These are phyloP conservation scores for Elegia similella DNA, from an alignment of 2,888 invertebrate species.

Conservation along the genomic window DNA sequence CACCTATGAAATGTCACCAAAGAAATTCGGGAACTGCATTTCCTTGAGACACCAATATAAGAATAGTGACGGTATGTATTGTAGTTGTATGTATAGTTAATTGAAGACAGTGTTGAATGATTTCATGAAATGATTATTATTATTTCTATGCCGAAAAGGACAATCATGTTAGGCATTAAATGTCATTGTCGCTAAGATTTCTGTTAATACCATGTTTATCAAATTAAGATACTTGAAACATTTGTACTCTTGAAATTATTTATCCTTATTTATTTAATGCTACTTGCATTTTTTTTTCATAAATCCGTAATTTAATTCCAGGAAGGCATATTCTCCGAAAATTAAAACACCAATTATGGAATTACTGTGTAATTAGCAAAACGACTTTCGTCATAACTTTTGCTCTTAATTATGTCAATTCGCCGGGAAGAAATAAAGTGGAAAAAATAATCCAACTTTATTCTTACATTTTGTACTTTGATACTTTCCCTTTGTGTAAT, in stretches of 20 bases:
- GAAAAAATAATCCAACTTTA: constrained; percentile 45
- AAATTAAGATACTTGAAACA: no score
- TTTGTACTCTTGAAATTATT: not conserved
- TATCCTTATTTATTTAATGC: not conserved
- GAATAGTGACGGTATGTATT: no score
- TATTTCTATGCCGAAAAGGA: no score
- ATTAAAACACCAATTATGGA: constrained; percentile 35
- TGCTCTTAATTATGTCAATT: constrained; percentile 43
- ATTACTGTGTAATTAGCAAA: constrained; percentile 43
- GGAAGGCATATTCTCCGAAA: constrained; percentile 17
- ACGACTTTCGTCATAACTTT: constrained; percentile 42
- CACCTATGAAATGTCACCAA: no score
- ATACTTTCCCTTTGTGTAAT: constrained; percentile 48
- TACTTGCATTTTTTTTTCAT: not conserved
- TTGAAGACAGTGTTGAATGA: no score
- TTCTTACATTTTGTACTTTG: constrained; percentile 44
- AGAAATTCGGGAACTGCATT: no score
- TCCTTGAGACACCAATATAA: no score
- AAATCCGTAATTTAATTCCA: not conserved
- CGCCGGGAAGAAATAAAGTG: constrained; percentile 36
- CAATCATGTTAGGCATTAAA: no score
- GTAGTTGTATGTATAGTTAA: no score
- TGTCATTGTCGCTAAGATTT: no score
- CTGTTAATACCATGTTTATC: no score
- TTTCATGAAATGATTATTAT: no score